Evolutionary conservation across 2,797 vertebrate genomes (phyloP).

Genomic region (Sciurus vulgaris): DNA sequence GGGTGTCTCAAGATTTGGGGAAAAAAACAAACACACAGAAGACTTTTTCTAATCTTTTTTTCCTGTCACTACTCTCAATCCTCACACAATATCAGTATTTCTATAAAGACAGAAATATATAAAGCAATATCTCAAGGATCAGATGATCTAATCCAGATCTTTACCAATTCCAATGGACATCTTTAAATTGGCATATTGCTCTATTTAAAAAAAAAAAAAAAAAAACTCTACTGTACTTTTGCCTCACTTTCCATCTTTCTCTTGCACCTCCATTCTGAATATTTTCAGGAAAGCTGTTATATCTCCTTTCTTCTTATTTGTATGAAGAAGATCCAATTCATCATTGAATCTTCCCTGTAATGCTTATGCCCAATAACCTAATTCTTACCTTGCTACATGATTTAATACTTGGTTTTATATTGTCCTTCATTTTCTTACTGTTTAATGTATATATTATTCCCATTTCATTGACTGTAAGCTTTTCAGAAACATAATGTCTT

Average conservation of each 20-base stretch:
- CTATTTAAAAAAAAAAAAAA: constrained; percentile 45
- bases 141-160: not conserved
- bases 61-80: not conserved
- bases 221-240: not conserved
- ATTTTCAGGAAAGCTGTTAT: constrained; percentile 44
- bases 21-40: not conserved
- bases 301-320: not conserved
- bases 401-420: constrained; percentile 15
- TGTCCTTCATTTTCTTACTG: not conserved
- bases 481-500: constrained; percentile 41
- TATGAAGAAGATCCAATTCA: constrained; percentile 35
- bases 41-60: not conserved
- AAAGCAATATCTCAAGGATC: not conserved
- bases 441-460: not conserved
- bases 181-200: constrained; percentile 29
- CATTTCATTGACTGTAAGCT: not conserved
- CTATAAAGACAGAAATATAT: not conserved
- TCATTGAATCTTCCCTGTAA: not conserved
- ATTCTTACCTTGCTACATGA: constrained; percentile 25
- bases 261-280: not conserved
- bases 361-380: not conserved
- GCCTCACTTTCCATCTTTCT: not conserved
- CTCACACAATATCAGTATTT: not conserved
- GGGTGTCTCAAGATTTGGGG: not conserved
- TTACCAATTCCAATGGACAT: not conserved